Evolutionary conservation across 2,888 invertebrate genomes (phyloP), one percentile per base, ranked within the genome.

Genomic region (Lepidochrysops patricia): DNA sequence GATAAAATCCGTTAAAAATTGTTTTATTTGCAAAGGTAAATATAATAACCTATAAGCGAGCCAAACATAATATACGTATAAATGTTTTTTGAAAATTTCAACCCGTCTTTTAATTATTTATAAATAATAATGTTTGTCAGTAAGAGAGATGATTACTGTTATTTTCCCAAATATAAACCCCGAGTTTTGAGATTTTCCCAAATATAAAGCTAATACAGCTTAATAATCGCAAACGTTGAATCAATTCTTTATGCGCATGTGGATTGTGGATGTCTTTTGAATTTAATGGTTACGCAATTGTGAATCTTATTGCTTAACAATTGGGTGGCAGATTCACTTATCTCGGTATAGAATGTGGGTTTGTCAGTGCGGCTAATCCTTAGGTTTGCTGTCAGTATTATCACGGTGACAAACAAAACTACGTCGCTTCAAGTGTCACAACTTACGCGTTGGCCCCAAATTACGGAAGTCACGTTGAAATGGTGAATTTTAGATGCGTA

Each of bases 331-430:
- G 34, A 57, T 50, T 60, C 52, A 6, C 35, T 64, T 65, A 66
- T 65, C 65, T 61, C 60, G 63, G 43, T 67, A 72, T 71, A 71
- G 73, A 73, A 73, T 73, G 72, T 71, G 72, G 67, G 60, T 63
- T 68, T 72, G 73, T 73, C 73, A 72, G 64, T 67, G 66, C 64
- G 66, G 72, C 70, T 75, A 75, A 77, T 74, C 76, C 76, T 62
- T 57, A 62, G 70, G 71, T 68, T 71, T 66, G 61, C 70, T 71
- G 71, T 70, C 71, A 68, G 70, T 68, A 69, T 71, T 74, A 72
- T 69, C 66, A 61, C 63, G 63, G 58, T 48, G 59, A 60, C 63
- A 61, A 64, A 66, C 62, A 57, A 61, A 57, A 64, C 62, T 60
- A 64, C 62, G 64, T 63, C 63, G 43, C 58, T 57, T 29, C 50